Evolutionary conservation across 1,140 invertebrate genomes (phyloP).

Genomic region (Diorhabda sublineata): DNA sequence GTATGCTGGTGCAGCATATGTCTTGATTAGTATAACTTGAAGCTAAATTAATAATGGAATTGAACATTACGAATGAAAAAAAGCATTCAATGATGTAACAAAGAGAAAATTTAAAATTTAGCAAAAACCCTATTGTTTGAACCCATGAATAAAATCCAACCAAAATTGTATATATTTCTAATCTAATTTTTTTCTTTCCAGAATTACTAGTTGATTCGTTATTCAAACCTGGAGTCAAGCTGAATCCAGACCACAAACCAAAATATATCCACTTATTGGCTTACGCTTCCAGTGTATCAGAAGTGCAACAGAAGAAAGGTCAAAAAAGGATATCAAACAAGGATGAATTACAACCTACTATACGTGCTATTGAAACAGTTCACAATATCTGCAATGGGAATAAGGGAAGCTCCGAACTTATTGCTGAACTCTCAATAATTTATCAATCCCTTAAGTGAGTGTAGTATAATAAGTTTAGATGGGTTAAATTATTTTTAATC

Average conservation of each 20-base stretch:
- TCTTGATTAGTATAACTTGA: too few species aligned
- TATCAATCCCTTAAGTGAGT: slow-evolving; percentile 85
- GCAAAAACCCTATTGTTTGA: too few species aligned
- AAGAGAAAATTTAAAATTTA: too few species aligned
- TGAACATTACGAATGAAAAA: too few species aligned
- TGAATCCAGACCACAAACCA: slow-evolving; percentile 94
- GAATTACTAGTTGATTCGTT: slow-evolving; percentile 91
- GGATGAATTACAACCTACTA: slow-evolving; percentile 86
- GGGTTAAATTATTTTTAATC: too few species aligned
- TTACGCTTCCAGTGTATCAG: slow-evolving; percentile 91
- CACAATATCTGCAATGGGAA: slow-evolving; percentile 86
- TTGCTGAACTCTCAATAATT: slow-evolving; percentile 82
- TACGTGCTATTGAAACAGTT: slow-evolving; percentile 90
- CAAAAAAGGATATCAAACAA: slow-evolving; percentile 64
- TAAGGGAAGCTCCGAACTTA: slow-evolving; percentile 87
- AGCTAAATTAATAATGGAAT: too few species aligned
- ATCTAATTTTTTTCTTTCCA: slow-evolving; percentile 47
- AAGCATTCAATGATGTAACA: too few species aligned
- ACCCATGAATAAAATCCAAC: too few species aligned
- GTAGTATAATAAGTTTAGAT: neutral
- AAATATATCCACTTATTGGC: slow-evolving; percentile 96
- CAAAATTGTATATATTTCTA: too few species aligned
- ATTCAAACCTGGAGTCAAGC: slow-evolving; percentile 88
- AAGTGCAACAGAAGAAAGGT: slow-evolving; percentile 71
- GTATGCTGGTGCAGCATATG: too few species aligned